These are phyloP conservation scores for Sterna hirundo DNA, from an alignment of 2,113 vertebrate species.

Conservation along the genomic window DNA sequence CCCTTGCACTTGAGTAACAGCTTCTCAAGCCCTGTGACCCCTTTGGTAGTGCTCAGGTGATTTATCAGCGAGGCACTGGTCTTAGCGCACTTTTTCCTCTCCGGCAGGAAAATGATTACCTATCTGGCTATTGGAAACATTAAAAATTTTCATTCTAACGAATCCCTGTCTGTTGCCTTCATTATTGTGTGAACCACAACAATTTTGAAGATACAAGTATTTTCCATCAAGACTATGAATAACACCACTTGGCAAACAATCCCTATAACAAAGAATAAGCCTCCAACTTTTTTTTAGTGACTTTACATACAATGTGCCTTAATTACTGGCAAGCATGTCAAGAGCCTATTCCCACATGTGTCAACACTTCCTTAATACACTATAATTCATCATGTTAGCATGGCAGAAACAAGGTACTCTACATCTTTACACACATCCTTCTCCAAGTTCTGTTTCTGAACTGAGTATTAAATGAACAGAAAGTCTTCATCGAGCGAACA, in stretches of 20 bases:
- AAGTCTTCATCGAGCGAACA: constrained; percentile 66
- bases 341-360: constrained; percentile 74
- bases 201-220: constrained; percentile 76
- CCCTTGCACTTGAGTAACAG: background rate
- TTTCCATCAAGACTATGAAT: constrained; percentile 78
- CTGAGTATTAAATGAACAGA: constrained; percentile 55
- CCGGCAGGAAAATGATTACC: constrained; percentile 24
- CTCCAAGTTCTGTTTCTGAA: constrained; percentile 71
- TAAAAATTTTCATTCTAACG: constrained; percentile 40
- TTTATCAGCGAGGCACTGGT: constrained; percentile 20
- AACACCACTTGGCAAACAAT: constrained; percentile 73
- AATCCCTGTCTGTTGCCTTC: constrained; percentile 57
- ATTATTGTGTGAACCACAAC: constrained; percentile 67
- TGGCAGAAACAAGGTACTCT: constrained; percentile 76
- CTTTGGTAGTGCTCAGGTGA: constrained; percentile 12
- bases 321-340: constrained; percentile 78
- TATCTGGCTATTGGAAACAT: constrained; percentile 29
- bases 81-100: background rate
- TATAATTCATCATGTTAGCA: constrained; percentile 77
- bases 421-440: constrained; percentile 57
- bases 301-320: constrained; percentile 79
- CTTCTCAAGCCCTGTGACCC: background rate
- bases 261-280: constrained; percentile 65
- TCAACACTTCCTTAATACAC: constrained; percentile 80
- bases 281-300: constrained; percentile 70